These are phyloP conservation scores for Lanius collurio DNA, from an alignment of 2,113 vertebrate genomes.

Conservation along the genomic window DNA sequence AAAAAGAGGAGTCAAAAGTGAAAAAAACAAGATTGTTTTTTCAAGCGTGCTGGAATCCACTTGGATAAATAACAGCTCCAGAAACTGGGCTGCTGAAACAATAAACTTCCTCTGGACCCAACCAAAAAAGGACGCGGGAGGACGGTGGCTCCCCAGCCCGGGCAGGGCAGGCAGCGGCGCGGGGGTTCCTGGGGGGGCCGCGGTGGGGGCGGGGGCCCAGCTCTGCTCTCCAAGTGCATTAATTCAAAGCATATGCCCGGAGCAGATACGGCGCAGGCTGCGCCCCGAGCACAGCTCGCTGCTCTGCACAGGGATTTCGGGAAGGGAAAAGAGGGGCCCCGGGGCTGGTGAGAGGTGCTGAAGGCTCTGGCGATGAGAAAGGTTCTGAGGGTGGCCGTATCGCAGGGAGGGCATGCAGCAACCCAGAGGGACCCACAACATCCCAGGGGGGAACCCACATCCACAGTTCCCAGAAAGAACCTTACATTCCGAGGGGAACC, in stretches of 20 bases:
- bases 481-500: background rate
- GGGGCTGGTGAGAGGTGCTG: background rate
- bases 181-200: background rate
- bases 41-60: conserved; percentile 66
- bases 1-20: conserved; percentile 29
- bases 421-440: background rate
- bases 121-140: conserved; percentile 59
- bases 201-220: background rate
- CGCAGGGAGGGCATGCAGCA: rapidly evolving
- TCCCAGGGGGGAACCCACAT: background rate
- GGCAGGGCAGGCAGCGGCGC: background rate
- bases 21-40: conserved; percentile 61
- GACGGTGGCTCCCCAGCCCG: conserved; percentile 6
- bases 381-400: background rate
- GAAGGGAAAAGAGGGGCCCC: background rate
- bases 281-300: background rate
- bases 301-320: background rate
- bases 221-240: conserved; percentile 13
- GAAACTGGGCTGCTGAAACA: conserved; percentile 67
- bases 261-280: conserved; percentile 14
- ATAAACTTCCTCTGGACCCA: conserved; percentile 66
- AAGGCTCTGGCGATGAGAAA: rapidly evolving
- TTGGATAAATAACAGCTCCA: conserved; percentile 72
- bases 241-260: conserved; percentile 63
- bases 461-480: too few relatives aligned